Conservation (phyloP, 2,888 invertebrate genomes). For the Drosophila tripunctata region DNA sequence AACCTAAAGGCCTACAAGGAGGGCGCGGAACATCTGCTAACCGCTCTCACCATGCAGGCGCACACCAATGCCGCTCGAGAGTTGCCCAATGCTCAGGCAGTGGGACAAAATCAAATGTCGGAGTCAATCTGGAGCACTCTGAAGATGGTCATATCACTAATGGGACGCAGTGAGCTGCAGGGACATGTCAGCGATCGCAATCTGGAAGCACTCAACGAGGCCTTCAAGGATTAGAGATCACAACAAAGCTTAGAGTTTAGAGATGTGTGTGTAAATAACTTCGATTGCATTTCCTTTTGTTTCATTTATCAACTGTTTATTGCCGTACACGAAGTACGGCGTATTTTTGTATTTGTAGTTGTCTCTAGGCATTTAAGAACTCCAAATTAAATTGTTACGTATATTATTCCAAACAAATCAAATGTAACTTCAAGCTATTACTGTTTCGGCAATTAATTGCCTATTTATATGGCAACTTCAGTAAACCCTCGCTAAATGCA, state of each 20-base stretch:
- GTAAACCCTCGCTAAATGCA: too few relatives aligned
- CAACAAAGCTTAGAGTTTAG: not conserved
- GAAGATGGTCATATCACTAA: conserved; percentile 93
- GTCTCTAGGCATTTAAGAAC: conserved; percentile 13
- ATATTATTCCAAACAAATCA: too few relatives aligned
- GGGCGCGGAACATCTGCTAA: conserved; percentile 97
- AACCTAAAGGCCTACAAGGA: conserved; percentile 97
- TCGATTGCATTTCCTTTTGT: conserved; percentile 28
- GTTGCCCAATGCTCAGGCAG: conserved; percentile 86
- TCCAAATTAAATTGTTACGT: conserved; percentile 20
- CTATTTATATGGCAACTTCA: too few relatives aligned
- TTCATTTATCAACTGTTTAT: conserved; percentile 4
- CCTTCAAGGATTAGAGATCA: conserved; percentile 81
- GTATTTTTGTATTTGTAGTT: conserved; percentile 20
- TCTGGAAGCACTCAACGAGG: conserved; percentile 87
- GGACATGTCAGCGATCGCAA: conserved; percentile 87
- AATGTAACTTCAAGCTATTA: too few relatives aligned
- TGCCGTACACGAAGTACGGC: not conserved
- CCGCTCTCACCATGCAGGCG: conserved; percentile 96
- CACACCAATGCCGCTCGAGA: conserved; percentile 85
- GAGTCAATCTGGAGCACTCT: conserved; percentile 97
- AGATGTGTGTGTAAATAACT: conserved; percentile 19
- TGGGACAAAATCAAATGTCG: conserved; percentile 88
- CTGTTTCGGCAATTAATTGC: too few relatives aligned
- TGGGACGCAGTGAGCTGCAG: conserved; percentile 89